Evolutionary conservation across 2,113 vertebrate genomes (phyloP), one percentile per base, ranked within the genome.

Genomic region (Oophaga pumilio): DNA sequence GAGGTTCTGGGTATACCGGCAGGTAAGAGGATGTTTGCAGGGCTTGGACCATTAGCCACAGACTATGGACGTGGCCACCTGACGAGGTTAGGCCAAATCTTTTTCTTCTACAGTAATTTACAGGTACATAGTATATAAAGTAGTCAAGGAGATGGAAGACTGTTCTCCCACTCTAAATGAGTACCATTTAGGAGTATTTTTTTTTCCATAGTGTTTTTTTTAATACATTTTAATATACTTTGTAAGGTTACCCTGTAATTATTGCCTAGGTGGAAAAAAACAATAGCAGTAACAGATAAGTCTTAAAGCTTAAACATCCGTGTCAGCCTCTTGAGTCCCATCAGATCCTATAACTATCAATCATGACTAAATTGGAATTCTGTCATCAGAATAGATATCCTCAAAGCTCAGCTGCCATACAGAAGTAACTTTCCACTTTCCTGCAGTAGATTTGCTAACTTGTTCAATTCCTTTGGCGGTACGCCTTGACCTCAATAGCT

Each of bases 401-500:
- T 66, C 90, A 62, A 89, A 87, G 92, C 80, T 93, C 90, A 88
- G 90, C 74, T 88, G 80, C 90, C 89, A 49, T 71, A 50, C 89
- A 79, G 89, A 71, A 89, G 91, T 91, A 92, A 93, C 91, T 91
- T 86, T 92, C 92, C 88, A 86, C 59, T 78, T 91, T 92, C 91
- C 57, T 91, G 49, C 92, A 82, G 92, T 90, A 79, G 76, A 90
- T 90, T 92, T 93, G 86, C 78, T 89, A 89, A 83, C 76, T 89
- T 93, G 84, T 90, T 89, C 88, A 90, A 8, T 94, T 92, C 71
- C n/a, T 91, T 79, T 87, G 79, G 64, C 90, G 93, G 82, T 76
- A 88, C 90, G 89, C 85, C 87, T 90, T 93, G 92, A 92, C 93
- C 92, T 91, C 90, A 91, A 76, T 90, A 93, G 88, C 89, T 66